Conservation (phyloP, 2,888 invertebrate species). For the Athalia cordata region DNA sequence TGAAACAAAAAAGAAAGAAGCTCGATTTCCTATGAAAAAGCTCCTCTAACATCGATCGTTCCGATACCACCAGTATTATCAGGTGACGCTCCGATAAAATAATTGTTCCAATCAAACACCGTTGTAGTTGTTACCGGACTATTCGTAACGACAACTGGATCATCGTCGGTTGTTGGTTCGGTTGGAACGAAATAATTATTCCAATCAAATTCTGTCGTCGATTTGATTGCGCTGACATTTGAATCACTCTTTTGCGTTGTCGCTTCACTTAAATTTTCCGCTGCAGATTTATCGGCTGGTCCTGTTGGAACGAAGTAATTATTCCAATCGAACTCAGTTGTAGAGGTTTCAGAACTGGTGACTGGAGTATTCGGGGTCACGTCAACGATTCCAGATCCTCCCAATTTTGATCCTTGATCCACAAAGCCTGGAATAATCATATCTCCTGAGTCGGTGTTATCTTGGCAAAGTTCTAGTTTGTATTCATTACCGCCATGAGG, state of each 20-base stretch:
- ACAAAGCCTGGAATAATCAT: neutral
- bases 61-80: conserved; percentile 17
- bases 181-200: conserved; percentile 11
- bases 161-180: too few relatives aligned
- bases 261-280: neutral
- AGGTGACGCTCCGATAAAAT: neutral
- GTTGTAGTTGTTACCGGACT: neutral
- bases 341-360: neutral
- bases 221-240: neutral
- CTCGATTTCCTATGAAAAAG: neutral
- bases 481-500: neutral
- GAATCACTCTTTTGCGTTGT: neutral
- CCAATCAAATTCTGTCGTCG: conserved; percentile 33
- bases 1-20: neutral
- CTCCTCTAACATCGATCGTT: conserved; percentile 4
- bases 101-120: conserved; percentile 31
- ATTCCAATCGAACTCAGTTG: conserved; percentile 33
- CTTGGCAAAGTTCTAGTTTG: conserved; percentile 19
- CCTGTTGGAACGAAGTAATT: conserved; percentile 5
- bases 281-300: neutral
- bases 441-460: neutral
- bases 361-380: neutral
- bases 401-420: neutral
- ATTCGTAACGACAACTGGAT: too few relatives aligned
- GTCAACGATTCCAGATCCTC: neutral